Percentiles rank a stretch among this genome's conserved stretches.
phyloP scores from a whole-genome alignment of 2,797 vertebrate genomes.

The Sciurus vulgaris region DNA sequence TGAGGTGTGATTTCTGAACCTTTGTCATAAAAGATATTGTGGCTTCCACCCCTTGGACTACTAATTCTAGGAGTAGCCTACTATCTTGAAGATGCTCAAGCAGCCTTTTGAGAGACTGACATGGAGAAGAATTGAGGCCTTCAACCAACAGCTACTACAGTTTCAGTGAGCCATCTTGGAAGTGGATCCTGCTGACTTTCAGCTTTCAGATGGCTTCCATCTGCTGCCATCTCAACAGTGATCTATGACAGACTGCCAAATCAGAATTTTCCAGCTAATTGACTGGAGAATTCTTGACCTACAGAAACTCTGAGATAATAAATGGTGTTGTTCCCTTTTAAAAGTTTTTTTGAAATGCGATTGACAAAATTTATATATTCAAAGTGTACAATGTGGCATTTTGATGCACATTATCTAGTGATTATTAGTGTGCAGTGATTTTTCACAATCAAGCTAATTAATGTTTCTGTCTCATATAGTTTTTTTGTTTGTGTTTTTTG shows the following conservation, averaged over 20 bases:
- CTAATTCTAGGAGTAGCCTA: neutral
- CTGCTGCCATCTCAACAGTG: neutral
- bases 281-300: neutral
- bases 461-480: neutral
- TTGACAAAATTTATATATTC: neutral
- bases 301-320: conserved; percentile 6
- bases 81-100: neutral
- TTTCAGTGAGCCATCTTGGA: neutral
- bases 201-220: neutral
- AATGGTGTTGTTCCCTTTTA: neutral
- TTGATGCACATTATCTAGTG: neutral
- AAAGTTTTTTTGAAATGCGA: neutral
- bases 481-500: neutral
- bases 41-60: neutral
- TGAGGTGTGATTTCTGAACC: neutral
- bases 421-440: neutral
- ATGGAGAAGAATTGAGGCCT: neutral
- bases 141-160: neutral
- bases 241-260: neutral
- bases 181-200: neutral
- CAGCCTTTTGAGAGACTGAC: neutral
- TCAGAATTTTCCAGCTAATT: neutral
- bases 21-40: neutral
- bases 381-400: neutral
- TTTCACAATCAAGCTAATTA: neutral